phyloP scores from a whole-genome alignment of 1,140 invertebrate species.

The Ephestia elutella region DNA sequence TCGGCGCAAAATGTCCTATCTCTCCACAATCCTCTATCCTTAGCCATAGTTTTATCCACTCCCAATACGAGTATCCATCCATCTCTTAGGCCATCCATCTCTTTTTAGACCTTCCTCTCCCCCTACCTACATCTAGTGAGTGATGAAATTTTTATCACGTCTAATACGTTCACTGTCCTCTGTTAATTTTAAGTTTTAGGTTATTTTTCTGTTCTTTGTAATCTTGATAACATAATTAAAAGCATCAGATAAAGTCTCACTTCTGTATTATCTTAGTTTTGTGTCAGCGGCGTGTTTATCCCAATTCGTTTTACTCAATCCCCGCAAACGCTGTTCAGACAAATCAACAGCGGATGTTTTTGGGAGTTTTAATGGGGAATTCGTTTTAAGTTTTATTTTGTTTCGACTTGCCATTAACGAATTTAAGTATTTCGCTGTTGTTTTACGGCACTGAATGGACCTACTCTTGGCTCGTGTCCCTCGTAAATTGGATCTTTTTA shows the following conservation, averaged over 20 bases:
- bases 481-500: constrained; percentile 2
- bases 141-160: too few relatives aligned
- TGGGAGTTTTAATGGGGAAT: constrained; percentile 43
- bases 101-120: too few relatives aligned
- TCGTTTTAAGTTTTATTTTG: constrained; percentile 23
- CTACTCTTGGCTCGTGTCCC: neutral
- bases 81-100: too few relatives aligned
- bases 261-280: neutral
- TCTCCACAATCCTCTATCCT: too few relatives aligned
- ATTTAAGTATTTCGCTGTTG: constrained; percentile 8
- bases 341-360: constrained; percentile 26
- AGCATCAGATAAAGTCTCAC: neutral
- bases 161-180: too few relatives aligned
- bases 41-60: too few relatives aligned
- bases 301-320: constrained; percentile 38
- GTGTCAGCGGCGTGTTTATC: constrained; percentile 34
- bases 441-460: neutral
- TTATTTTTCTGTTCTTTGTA: too few relatives aligned
- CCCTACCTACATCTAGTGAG: too few relatives aligned
- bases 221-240: too few relatives aligned
- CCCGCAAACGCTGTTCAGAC: constrained; percentile 31
- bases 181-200: too few relatives aligned
- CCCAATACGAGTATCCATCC: too few relatives aligned
- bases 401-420: constrained; percentile 8
- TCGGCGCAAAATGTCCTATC: too few relatives aligned